Percentiles rank a stretch among this genome's conserved stretches.
Evolutionary conservation across 2,113 vertebrate genomes (phyloP).

Genomic region (Sinocyclocheilus grahami): DNA sequence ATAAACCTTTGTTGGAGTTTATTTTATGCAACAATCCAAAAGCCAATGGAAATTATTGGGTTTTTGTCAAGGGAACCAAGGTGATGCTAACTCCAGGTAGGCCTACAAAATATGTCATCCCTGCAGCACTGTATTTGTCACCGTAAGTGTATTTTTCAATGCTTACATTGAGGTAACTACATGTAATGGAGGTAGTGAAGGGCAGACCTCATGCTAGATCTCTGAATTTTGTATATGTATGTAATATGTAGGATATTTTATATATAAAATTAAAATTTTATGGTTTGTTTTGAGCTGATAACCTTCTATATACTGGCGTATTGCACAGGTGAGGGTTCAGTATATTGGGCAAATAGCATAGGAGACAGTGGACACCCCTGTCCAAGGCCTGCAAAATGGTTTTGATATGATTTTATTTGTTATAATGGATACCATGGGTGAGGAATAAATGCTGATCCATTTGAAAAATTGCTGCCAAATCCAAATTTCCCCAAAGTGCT

Average conservation of each 20-base stretch:
- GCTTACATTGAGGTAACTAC: background rate
- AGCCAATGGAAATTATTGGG: too few relatives aligned
- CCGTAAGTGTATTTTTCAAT: background rate
- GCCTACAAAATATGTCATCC: too few relatives aligned
- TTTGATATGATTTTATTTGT: constrained; percentile 1
- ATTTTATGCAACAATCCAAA: too few relatives aligned
- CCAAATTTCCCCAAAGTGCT: background rate
- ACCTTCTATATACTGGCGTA: background rate
- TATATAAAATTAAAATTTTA: background rate
- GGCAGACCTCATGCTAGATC: background rate
- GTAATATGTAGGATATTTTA: background rate
- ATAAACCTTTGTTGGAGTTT: too few relatives aligned
- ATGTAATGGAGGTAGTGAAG: background rate
- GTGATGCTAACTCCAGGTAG: too few relatives aligned
- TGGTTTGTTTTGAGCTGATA: background rate
- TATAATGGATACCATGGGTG: background rate
- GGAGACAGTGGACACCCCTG: background rate
- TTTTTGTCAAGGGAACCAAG: too few relatives aligned
- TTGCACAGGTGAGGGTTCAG: background rate
- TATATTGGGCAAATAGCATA: background rate
- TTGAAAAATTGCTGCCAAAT: constrained; percentile 13
- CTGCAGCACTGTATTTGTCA: too few relatives aligned
- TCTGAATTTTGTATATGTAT: background rate
- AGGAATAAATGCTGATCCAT: constrained; percentile 10
- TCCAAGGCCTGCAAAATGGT: background rate